Percentiles rank a stretch among this genome's conserved stretches.
These are phyloP conservation scores for Etheostoma spectabile DNA, from an alignment of 2,113 vertebrate genomes.

Conservation along the genomic window DNA sequence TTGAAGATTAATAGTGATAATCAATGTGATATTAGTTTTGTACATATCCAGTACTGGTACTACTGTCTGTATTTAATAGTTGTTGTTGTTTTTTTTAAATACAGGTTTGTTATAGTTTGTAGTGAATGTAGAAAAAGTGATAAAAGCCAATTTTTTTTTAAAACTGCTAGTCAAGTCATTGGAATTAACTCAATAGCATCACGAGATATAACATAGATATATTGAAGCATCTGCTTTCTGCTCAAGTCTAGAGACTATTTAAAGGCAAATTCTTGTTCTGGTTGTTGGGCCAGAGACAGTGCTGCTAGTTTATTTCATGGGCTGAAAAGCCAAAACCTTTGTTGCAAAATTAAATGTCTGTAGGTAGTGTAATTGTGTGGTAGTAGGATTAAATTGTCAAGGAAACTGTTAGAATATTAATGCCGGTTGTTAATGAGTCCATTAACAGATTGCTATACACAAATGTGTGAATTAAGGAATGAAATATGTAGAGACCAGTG, in stretches of 20 bases:
- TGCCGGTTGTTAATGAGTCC: slow-evolving; percentile 13
- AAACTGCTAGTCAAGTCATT: not conserved
- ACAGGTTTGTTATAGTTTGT: not conserved
- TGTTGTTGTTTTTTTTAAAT: not conserved
- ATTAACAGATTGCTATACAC: slow-evolving; percentile 14
- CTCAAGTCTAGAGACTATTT: not conserved
- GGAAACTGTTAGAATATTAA: slow-evolving; percentile 20
- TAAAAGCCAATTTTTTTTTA: not conserved
- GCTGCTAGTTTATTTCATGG: not conserved
- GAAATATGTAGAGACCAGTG: not conserved
- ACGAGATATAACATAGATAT: not conserved
- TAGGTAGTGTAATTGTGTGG: not conserved
- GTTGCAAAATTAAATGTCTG: slow-evolving; percentile 6
- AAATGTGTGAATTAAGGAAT: slow-evolving; percentile 12
- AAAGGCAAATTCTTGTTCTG: slow-evolving; percentile 7
- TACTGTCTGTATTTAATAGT: not conserved
- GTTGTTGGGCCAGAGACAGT: not conserved
- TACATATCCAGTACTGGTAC: not conserved
- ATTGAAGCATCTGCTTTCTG: not conserved
- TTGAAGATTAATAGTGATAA: not conserved
- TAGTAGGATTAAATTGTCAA: not conserved
- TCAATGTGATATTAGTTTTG: not conserved
- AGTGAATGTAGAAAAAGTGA: not conserved
- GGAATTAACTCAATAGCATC: not conserved
- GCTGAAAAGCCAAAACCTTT: slow-evolving; percentile 15